phyloP scores from a whole-genome alignment of 2,113 vertebrate species.

The Lagopus muta region DNA sequence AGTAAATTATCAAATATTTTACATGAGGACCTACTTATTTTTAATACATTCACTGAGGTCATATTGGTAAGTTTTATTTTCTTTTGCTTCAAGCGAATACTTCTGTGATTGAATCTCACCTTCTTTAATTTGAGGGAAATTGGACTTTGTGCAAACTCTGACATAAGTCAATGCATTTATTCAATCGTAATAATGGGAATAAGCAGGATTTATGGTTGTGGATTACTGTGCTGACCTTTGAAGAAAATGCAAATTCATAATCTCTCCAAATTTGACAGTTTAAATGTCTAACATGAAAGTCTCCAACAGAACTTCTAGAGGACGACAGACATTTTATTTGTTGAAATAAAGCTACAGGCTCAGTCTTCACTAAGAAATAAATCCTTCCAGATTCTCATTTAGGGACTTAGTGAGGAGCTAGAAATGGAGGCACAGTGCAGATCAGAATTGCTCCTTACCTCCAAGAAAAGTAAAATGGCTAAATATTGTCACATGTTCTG shows the following conservation, averaged over 20 bases:
- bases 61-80: background rate
- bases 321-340: background rate
- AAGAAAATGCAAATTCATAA: constrained; percentile 52
- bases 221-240: constrained; percentile 3
- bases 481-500: background rate
- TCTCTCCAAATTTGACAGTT: background rate
- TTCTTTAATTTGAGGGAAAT: background rate
- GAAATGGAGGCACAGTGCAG: background rate
- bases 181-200: background rate
- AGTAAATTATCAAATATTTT: background rate
- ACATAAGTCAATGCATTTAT: background rate
- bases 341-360: background rate
- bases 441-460: background rate
- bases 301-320: background rate
- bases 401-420: background rate
- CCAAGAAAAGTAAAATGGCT: background rate
- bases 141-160: background rate
- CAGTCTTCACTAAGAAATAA: background rate
- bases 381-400: background rate
- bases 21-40: background rate
- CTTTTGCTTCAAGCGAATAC: background rate
- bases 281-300: background rate
- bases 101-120: background rate
- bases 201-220: background rate
- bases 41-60: background rate